Conservation (phyloP, 1,140 invertebrate genomes). For the Drosophila micromelanica region DNA sequence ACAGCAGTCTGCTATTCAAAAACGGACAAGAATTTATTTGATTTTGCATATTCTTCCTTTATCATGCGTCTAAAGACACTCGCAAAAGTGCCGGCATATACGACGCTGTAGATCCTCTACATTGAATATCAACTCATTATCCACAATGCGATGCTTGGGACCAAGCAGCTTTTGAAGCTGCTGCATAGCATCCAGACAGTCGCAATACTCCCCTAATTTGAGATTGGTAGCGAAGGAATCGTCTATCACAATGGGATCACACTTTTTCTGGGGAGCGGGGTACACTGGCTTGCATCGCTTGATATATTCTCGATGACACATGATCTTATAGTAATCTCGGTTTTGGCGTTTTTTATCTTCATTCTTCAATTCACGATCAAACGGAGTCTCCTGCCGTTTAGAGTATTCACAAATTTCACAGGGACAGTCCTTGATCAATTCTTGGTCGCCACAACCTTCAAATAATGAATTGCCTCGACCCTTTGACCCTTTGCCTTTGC, state of each 20-base stretch:
- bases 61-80: background rate
- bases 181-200: constrained; percentile 37
- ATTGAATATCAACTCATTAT: constrained; percentile 23
- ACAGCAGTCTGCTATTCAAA: background rate
- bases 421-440: constrained; percentile 29
- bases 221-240: constrained; percentile 28
- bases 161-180: constrained; percentile 37
- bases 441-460: too few species aligned
- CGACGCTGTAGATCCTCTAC: constrained; percentile 12
- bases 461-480: too few species aligned
- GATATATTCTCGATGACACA: constrained; percentile 36
- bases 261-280: constrained; percentile 30
- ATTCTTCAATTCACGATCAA: constrained; percentile 50
- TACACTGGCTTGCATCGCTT: background rate
- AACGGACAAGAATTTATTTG: background rate
- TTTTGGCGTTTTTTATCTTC: constrained; percentile 23
- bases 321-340: constrained; percentile 38
- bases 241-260: constrained; percentile 27
- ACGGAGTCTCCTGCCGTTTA: constrained; percentile 32
- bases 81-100: constrained; percentile 2
- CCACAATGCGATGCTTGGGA: constrained; percentile 6
- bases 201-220: constrained; percentile 37
- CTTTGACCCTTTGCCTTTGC: too few species aligned
- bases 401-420: constrained; percentile 47
- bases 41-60: background rate